Evolutionary conservation across 2,113 vertebrate species (phyloP), one percentile per base, ranked within the genome.

Genomic region (Myrmecobius fasciatus): DNA sequence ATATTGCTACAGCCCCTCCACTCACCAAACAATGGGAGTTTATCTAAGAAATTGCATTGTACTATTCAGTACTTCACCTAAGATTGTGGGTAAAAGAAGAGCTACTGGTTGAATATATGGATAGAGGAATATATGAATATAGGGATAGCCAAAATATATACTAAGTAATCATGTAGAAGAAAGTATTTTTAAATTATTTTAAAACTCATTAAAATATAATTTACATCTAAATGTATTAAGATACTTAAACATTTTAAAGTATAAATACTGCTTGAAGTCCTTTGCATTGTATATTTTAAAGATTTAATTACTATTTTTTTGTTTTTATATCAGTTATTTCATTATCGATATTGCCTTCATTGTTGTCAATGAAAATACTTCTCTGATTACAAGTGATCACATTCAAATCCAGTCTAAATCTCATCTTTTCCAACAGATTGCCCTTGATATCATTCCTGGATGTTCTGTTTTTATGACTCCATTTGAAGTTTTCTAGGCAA

Each of bases 21-120:
- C 91, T 92, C 11, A 83, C 48, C 83, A 89, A 17, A 46, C 6
- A 67, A 31, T 25, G 46, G 22, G 56, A 52, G 24, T 51, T 91
- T 92, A 25, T 67, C 93, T 43, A 67, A 95, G 24, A 94, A 46
- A 9, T 20, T 93, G 4, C 88, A 52, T 90, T 93, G 25, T 94
- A 94, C 51, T 93, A 56, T 49, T 31, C 92, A 17, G 24, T 75
- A 4, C 20, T 91, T 93, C 28, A 5, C 24, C 52, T 56, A 49
- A 92, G 28, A 75, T n/a, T n/a, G 22, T 53, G 25, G 48, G 36
- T 2, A 90, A 31, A 91, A 92, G 92, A 95, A 94, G 20, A 53
- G 36, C 3, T 83, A 43, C 67, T 83, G 17, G 3, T n/a, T n/a
- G 36, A n/a, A 75, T n/a, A 75, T 7, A 17, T 20, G 60, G 20